A percentile compares a stretch with the other conserved stretches of the same genome.
Evolutionary conservation across 2,888 invertebrate genomes (phyloP).

Genomic region (Pasiphila rectangulata): DNA sequence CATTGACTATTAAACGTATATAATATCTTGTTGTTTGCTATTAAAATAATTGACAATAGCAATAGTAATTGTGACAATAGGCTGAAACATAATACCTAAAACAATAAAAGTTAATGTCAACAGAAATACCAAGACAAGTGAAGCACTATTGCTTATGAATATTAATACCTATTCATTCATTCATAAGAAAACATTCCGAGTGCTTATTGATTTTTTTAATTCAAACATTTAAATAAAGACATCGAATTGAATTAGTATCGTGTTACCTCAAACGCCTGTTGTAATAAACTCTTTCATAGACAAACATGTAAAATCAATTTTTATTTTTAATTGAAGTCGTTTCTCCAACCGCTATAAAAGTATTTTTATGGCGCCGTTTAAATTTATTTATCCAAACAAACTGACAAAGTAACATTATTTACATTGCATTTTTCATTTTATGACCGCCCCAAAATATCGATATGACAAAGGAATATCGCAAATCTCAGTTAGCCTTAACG

Average conservation of each 20-base stretch:
- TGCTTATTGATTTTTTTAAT: conserved; percentile 33
- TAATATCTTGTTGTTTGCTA: conserved; percentile 1
- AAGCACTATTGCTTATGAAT: conserved; percentile 30
- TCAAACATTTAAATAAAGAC: conserved; percentile 35
- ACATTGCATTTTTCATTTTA: conserved; percentile 49
- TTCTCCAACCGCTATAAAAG: conserved; percentile 31
- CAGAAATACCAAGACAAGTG: conserved; percentile 27
- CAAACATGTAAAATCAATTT: conserved; percentile 31
- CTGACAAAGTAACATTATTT: conserved; percentile 45
- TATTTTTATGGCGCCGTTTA: conserved; percentile 37
- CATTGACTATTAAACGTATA: not conserved
- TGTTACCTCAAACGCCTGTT: conserved; percentile 33
- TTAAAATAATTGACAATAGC: conserved; percentile 8
- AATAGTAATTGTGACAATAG: conserved; percentile 26
- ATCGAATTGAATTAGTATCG: conserved; percentile 36
- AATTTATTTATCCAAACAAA: conserved; percentile 31
- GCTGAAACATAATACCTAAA: conserved; percentile 30
- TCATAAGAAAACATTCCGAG: conserved; percentile 27
- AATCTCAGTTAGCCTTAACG: conserved; percentile 41
- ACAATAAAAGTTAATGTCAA: conserved; percentile 35
- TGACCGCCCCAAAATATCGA: conserved; percentile 46
- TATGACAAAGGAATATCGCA: conserved; percentile 43
- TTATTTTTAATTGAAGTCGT: conserved; percentile 36
- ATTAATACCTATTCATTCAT: conserved; percentile 33
- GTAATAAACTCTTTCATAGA: conserved; percentile 37